phyloP scores from a whole-genome alignment of 30 jellyfish, hydroid and myxozoan genomes.

The Haliclystus octoradiatus region DNA sequence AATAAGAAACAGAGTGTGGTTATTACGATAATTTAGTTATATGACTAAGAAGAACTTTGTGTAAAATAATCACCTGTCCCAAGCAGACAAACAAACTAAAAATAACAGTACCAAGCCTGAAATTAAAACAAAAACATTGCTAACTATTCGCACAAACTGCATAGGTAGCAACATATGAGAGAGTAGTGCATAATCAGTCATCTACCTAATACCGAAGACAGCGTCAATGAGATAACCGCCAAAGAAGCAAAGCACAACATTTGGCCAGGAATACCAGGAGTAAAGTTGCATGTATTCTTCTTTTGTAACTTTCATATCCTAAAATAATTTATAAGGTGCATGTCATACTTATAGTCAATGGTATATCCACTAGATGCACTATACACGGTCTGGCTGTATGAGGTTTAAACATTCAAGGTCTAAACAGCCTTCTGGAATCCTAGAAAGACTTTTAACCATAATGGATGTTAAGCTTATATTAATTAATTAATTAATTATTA shows the following conservation, averaged over 20 bases:
- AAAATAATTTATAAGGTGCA: too few species aligned
- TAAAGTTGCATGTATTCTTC: conserved; percentile 70
- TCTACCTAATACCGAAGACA: conserved; percentile 76
- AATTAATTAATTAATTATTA: too few species aligned
- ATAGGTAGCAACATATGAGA: neutral
- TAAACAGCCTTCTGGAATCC: too few species aligned
- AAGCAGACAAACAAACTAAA: conserved; percentile 64
- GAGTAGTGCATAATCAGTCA: neutral
- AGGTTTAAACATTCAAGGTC: too few species aligned
- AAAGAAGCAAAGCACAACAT: conserved; percentile 88
- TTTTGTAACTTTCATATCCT: conserved; percentile 45
- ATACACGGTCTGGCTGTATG: too few species aligned
- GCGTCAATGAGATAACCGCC: conserved; percentile 90
- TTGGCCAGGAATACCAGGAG: conserved; percentile 97
- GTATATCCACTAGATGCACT: too few species aligned
- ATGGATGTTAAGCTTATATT: too few species aligned
- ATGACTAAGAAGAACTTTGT: neutral
- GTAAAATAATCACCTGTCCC: conserved; percentile 52
- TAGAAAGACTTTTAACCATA: too few species aligned
- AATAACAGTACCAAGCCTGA: conserved; percentile 64
- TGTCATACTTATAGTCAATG: too few species aligned
- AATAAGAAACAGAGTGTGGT: neutral
- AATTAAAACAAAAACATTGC: neutral
- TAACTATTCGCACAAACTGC: neutral
- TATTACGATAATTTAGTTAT: neutral